Conservation (phyloP, 2,888 invertebrate species). For the Cylloceria caligata region DNA sequence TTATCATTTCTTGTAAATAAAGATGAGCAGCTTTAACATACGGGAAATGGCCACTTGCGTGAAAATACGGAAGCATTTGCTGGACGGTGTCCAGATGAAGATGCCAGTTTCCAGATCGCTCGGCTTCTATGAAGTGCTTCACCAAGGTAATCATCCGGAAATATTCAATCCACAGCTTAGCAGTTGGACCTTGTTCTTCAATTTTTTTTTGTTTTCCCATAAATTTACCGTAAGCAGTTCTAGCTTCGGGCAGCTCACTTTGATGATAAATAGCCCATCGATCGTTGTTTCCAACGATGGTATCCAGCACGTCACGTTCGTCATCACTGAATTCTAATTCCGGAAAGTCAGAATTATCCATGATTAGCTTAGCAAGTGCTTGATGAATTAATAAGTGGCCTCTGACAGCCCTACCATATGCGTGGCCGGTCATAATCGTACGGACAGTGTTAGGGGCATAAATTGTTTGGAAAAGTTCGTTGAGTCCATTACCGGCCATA, state of each 20-base stretch:
- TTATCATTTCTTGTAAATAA: no score
- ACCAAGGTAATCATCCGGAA: slow-evolving; percentile 65
- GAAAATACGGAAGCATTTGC: slow-evolving; percentile 78
- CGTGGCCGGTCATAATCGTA: slow-evolving; percentile 18
- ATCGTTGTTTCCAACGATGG: not conserved
- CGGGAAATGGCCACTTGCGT: slow-evolving; percentile 80
- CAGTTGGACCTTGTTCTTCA: no score
- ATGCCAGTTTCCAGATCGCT: slow-evolving; percentile 67
- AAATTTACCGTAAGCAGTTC: no score
- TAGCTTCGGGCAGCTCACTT: no score
- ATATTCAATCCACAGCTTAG: slow-evolving; percentile 73
- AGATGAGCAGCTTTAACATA: slow-evolving; percentile 74
- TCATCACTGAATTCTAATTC: no score
- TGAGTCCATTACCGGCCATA: slow-evolving; percentile 45
- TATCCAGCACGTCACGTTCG: slow-evolving; percentile 9
- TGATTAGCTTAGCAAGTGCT: not conserved
- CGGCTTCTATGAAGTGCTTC: slow-evolving; percentile 68
- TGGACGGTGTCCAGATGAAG: slow-evolving; percentile 66
- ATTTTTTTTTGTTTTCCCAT: no score
- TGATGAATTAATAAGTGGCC: not conserved
- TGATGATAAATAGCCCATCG: no score
- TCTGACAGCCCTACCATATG: not conserved
- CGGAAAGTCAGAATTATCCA: slow-evolving; percentile 7
- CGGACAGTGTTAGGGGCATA: slow-evolving; percentile 33
- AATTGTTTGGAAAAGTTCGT: slow-evolving; percentile 39